phyloP scores from a whole-genome alignment of 2,888 invertebrate species.

The Stegana nigrithorax region DNA sequence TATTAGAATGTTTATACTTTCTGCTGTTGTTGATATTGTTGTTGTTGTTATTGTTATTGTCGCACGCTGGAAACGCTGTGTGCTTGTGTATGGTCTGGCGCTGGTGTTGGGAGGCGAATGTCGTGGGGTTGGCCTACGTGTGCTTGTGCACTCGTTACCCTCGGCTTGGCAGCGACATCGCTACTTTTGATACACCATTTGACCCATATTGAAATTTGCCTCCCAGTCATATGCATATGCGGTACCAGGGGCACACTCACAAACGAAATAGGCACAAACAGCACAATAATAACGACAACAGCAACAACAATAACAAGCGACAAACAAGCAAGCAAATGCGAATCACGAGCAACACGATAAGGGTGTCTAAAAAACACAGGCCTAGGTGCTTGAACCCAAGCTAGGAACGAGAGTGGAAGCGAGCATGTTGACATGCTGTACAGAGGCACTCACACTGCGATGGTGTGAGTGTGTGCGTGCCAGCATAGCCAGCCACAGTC shows the following conservation, averaged over 20 bases:
- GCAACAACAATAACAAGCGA: too few species aligned
- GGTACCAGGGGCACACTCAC: background rate
- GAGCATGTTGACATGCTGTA: too few species aligned
- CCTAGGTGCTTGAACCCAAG: too few species aligned
- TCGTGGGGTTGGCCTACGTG: conserved; percentile 5
- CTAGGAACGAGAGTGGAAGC: too few species aligned
- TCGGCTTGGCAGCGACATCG: conserved; percentile 1
- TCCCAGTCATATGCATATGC: conserved; percentile 19
- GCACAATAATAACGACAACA: background rate
- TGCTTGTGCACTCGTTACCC: too few species aligned
- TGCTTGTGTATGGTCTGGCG: background rate
- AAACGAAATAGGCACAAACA: conserved; percentile 26
- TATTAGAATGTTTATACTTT: too few species aligned
- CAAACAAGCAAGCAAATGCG: background rate
- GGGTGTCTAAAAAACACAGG: too few species aligned
- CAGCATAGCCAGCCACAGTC: too few species aligned
- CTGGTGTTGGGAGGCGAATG: conserved; percentile 2
- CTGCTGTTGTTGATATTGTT: background rate
- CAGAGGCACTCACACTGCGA: too few species aligned
- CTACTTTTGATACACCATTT: conserved; percentile 55
- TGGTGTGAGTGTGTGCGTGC: too few species aligned
- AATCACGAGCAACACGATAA: too few species aligned
- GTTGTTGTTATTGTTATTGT: conserved; percentile 12
- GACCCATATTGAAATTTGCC: conserved; percentile 58
- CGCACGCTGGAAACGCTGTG: conserved; percentile 16